These are phyloP conservation scores for Ochotona princeps DNA, from an alignment of 2,113 vertebrate species.

Conservation along the genomic window DNA sequence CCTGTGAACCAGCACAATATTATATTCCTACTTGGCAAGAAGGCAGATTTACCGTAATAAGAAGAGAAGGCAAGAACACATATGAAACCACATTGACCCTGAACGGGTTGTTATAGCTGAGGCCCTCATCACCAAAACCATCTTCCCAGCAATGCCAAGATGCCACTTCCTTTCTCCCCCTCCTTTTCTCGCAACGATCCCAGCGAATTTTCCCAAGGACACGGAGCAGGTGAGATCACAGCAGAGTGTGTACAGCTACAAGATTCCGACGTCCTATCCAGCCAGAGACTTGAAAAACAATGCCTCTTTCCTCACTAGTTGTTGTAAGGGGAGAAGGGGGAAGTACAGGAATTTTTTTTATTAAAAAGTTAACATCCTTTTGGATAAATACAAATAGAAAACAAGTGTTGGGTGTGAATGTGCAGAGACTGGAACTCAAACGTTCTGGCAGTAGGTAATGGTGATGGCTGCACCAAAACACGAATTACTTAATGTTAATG, in stretches of 20 bases:
- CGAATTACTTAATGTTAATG: not conserved
- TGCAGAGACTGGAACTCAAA: not conserved
- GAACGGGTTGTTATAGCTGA: not conserved
- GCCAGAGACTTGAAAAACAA: not conserved
- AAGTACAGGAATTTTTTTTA: not conserved
- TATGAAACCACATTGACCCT: not conserved
- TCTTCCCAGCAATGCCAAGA: not conserved
- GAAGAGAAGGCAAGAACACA: not conserved
- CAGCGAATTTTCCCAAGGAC: not conserved
- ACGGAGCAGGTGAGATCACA: not conserved
- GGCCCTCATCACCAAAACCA: not conserved
- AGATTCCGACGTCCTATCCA: not conserved
- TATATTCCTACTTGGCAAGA: not conserved
- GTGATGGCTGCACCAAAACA: not conserved
- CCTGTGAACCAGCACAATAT: no score
- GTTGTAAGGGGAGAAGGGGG: not conserved
- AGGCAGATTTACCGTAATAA: not conserved
- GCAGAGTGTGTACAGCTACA: not conserved
- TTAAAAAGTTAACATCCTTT: not conserved
- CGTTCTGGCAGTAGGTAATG: not conserved
- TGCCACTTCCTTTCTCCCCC: not conserved
- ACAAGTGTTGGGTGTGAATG: not conserved
- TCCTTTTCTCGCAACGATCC: not conserved
- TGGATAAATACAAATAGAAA: not conserved
- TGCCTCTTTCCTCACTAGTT: not conserved